A percentile compares a stretch with the other conserved stretches of the same genome.
Evolutionary conservation across 2,888 invertebrate genomes (phyloP).

Genomic region (Labia minor): DNA sequence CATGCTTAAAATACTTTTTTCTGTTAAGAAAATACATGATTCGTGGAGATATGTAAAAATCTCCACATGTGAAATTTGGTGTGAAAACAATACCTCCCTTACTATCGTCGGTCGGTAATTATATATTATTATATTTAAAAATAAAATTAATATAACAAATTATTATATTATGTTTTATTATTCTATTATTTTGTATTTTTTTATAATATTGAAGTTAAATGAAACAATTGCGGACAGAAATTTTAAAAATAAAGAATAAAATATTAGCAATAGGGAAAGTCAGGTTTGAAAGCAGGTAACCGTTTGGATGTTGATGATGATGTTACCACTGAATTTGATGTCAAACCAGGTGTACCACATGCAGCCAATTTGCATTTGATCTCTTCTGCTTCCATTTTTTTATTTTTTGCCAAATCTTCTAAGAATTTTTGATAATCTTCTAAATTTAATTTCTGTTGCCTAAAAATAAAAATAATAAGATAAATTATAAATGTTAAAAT

Average conservation of each 20-base stretch:
- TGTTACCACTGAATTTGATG: slow-evolving; percentile 30
- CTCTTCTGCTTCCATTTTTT: slow-evolving; percentile 65
- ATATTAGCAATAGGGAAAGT: background rate
- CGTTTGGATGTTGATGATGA: background rate
- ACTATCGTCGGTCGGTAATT: too few species aligned
- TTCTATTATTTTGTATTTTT: too few species aligned
- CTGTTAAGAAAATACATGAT: too few species aligned
- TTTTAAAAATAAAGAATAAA: too few species aligned
- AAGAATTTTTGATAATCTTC: slow-evolving; percentile 76
- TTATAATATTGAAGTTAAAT: too few species aligned
- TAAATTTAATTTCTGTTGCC: slow-evolving; percentile 54
- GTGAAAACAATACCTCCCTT: too few species aligned
- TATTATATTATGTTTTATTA: too few species aligned
- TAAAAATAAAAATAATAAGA: slow-evolving; percentile 28
- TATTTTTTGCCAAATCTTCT: slow-evolving; percentile 74
- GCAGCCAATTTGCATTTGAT: slow-evolving; percentile 68
- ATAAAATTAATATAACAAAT: too few species aligned
- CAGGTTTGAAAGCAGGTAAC: background rate
- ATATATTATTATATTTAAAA: too few species aligned
- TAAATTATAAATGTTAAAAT: slow-evolving; percentile 29
- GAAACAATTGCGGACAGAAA: background rate
- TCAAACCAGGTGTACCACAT: slow-evolving; percentile 67
- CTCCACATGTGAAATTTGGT: too few species aligned
- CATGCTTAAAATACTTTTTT: too few species aligned
- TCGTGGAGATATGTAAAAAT: too few species aligned